phyloP scores from a whole-genome alignment of 2,888 invertebrate genomes.

The Griposia aprilina region DNA sequence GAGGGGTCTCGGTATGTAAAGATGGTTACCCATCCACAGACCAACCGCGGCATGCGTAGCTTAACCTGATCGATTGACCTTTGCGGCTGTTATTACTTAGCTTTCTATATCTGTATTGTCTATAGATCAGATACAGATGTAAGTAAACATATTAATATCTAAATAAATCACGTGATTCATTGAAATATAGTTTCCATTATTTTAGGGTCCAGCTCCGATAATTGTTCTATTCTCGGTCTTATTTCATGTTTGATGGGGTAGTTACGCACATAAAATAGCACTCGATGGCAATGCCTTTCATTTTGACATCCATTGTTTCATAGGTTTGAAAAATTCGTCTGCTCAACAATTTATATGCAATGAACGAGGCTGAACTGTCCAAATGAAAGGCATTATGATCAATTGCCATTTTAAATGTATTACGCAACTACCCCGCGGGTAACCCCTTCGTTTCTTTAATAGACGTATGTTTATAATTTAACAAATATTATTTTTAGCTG shows the following conservation, averaged over 20 bases:
- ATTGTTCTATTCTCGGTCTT: not conserved
- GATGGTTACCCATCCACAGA: too few species aligned
- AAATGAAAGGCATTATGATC: not conserved
- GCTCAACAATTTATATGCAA: not conserved
- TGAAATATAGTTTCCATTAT: not conserved
- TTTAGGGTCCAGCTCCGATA: not conserved
- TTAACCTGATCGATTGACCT: too few species aligned
- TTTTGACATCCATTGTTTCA: not conserved
- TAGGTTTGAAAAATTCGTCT: not conserved
- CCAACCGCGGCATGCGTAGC: too few species aligned
- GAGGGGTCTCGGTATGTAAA: too few species aligned
- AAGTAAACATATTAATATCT: not conserved
- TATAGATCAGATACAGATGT: not conserved
- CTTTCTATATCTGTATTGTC: not conserved
- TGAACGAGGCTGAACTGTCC: not conserved
- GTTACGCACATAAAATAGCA: not conserved
- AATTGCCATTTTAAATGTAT: not conserved
- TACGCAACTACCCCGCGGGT: not conserved
- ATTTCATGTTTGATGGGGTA: not conserved
- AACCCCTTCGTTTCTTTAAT: not conserved
- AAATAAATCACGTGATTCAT: not conserved
- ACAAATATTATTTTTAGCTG: not conserved
- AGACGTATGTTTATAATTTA: not conserved
- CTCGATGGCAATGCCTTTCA: not conserved
- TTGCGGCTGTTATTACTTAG: too few species aligned